These are phyloP conservation scores for Candoia aspera DNA, from an alignment of 2,113 vertebrate genomes.

Conservation along the genomic window DNA sequence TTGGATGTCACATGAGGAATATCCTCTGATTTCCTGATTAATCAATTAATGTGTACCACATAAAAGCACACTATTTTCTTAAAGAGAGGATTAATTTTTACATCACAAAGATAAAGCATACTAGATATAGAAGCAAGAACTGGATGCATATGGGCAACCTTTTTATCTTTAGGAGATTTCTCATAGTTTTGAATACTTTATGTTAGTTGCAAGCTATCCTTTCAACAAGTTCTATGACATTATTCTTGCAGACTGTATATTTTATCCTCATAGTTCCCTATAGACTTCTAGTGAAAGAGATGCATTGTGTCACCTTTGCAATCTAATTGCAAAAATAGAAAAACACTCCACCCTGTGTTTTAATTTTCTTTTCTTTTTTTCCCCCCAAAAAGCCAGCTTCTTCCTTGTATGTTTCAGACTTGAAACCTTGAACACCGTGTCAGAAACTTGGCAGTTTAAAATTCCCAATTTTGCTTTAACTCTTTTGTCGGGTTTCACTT, in stretches of 20 bases:
- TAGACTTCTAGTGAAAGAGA: neutral
- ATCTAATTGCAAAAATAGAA: neutral
- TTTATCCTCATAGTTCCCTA: neutral
- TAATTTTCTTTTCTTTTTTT: neutral
- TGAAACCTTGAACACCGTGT: conserved; percentile 25
- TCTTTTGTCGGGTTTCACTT: conserved; percentile 18
- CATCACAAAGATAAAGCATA: neutral
- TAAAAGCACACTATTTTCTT: neutral
- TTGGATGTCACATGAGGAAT: neutral
- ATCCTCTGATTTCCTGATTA: neutral
- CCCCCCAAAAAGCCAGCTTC: conserved; percentile 33
- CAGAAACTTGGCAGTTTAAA: conserved; percentile 22
- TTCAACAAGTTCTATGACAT: neutral
- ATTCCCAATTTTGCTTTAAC: neutral
- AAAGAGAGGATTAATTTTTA: neutral
- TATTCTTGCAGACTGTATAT: neutral
- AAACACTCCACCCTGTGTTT: conserved; percentile 5
- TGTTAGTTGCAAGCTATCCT: neutral
- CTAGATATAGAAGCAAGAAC: neutral
- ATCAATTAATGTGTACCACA: neutral
- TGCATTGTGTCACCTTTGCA: neutral
- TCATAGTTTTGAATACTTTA: neutral
- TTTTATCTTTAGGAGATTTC: neutral
- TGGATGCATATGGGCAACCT: neutral
- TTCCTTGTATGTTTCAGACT: conserved; percentile 12